These are phyloP conservation scores for Diceros bicornis DNA, from an alignment of 2,797 vertebrate species.

Conservation along the genomic window DNA sequence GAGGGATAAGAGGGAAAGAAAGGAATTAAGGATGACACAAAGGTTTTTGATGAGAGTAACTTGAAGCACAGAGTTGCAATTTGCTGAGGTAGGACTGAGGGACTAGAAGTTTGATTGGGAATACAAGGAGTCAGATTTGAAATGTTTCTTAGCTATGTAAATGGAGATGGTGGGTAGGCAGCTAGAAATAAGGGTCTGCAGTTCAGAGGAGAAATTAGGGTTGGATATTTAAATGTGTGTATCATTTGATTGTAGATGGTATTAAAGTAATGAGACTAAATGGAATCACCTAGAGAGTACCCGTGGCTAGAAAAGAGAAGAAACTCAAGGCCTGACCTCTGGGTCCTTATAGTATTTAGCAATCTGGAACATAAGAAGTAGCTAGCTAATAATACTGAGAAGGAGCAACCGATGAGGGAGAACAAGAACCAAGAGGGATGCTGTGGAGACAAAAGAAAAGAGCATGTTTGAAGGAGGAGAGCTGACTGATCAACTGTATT, in stretches of 20 bases:
- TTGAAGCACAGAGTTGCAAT: background rate
- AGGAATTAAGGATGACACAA: background rate
- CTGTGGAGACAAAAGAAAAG: background rate
- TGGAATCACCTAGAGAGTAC: background rate
- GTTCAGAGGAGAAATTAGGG: too few relatives aligned
- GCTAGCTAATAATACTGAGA: background rate
- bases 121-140: background rate
- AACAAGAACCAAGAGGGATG: background rate
- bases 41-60: background rate
- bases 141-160: background rate
- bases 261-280: background rate
- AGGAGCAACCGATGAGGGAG: background rate
- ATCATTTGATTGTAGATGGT: background rate
- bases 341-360: background rate
- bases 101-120: background rate
- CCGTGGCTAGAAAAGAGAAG: background rate
- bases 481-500: background rate
- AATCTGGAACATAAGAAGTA: background rate
- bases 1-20: background rate
- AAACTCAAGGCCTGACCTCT: background rate
- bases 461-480: background rate
- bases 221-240: constrained; percentile 14
- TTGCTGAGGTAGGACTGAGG: background rate
- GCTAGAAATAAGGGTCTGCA: too few relatives aligned
- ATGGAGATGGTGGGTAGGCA: background rate